Conservation (phyloP, 2,797 vertebrate species). For the Pangasius larnaudii region DNA sequence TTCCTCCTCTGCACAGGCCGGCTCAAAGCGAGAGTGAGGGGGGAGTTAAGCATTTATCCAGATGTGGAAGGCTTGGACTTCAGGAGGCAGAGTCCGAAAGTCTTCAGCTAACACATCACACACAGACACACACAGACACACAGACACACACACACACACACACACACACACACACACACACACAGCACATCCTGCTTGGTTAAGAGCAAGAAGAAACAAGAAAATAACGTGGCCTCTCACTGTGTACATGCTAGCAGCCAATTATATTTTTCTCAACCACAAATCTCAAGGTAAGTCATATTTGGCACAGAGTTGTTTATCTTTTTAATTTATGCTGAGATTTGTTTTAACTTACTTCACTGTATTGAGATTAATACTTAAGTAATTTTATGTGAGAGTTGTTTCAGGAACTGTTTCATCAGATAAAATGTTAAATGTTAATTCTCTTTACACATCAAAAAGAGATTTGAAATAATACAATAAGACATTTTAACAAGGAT, state of each 20-base stretch:
- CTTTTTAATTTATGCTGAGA: neutral
- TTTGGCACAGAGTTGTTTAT: conserved; percentile 28
- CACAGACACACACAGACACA: too few relatives aligned
- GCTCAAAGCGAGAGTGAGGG: conserved; percentile 44
- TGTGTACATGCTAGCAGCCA: neutral
- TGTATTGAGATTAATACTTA: neutral
- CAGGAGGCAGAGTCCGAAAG: conserved; percentile 43
- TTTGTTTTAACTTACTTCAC: neutral
- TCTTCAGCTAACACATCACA: conserved; percentile 45
- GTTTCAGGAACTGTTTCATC: conserved; percentile 33
- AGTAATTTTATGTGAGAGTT: neutral
- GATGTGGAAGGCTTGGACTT: conserved; percentile 57
- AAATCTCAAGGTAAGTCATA: conserved; percentile 53
- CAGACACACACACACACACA: neutral
- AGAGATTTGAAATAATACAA: neutral
- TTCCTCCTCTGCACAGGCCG: conserved; percentile 51
- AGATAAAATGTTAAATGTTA: conserved; percentile 18
- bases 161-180: too few relatives aligned
- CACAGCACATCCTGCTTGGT: neutral
- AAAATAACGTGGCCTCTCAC: conserved; percentile 17
- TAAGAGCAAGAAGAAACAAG: conserved; percentile 36
- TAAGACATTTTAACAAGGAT: neutral
- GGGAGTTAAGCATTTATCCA: conserved; percentile 61
- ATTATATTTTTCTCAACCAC: conserved; percentile 27
- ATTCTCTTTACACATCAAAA: conserved; percentile 9